A percentile compares a stretch with the other conserved stretches of the same genome.
Conservation (phyloP, 2,113 vertebrate genomes). For the Otolemur garnettii region DNA sequence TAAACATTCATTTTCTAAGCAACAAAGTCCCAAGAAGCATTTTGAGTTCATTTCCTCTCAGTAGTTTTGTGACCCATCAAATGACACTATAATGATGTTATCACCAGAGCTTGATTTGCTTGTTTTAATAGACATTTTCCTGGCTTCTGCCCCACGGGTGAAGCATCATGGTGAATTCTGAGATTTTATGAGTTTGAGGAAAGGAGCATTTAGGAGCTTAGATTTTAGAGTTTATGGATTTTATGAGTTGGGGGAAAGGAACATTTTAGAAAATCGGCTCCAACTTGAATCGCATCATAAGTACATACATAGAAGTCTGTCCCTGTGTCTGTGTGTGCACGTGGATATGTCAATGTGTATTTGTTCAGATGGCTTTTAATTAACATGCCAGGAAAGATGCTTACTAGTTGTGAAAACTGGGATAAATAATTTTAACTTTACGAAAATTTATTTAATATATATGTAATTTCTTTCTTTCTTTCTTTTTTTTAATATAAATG, state of each 20-base stretch:
- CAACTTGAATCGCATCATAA: not conserved
- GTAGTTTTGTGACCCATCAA: not conserved
- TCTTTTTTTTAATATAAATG: too few relatives aligned
- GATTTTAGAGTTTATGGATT: not conserved
- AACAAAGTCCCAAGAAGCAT: not conserved
- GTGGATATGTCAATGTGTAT: not conserved
- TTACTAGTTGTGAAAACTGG: not conserved
- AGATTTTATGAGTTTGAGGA: not conserved
- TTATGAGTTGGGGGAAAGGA: not conserved
- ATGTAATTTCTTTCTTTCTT: too few relatives aligned
- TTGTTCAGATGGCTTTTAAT: not conserved
- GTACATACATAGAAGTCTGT: not conserved
- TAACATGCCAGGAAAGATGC: not conserved
- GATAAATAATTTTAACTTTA: conserved; percentile 41
- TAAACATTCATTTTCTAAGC: conserved; percentile 31
- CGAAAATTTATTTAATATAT: not conserved
- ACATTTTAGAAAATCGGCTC: not conserved
- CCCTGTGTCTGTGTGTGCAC: not conserved
- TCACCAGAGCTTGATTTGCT: not conserved
- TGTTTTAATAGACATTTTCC: not conserved
- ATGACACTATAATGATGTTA: not conserved
- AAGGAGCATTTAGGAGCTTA: not conserved
- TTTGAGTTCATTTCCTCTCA: not conserved
- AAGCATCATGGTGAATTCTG: not conserved
- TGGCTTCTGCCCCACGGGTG: not conserved